Conservation (phyloP, 1,140 invertebrate genomes). For the Fopius arisanus region DNA sequence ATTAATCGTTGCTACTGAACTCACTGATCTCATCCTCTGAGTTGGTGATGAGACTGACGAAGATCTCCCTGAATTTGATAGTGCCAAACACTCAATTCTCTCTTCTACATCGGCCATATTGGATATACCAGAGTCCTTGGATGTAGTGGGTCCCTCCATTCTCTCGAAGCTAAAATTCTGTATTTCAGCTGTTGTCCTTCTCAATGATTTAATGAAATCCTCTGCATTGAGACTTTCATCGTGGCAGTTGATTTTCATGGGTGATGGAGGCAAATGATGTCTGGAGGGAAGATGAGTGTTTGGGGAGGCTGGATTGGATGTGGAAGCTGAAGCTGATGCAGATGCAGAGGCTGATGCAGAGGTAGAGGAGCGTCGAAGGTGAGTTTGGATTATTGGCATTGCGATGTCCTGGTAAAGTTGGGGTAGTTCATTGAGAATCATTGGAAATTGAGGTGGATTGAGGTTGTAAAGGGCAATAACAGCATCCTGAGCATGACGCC, state of each 20-base stretch:
- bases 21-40: slow-evolving; percentile 55
- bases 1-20: slow-evolving; percentile 56
- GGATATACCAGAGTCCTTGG: slow-evolving; percentile 88
- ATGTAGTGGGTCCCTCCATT: slow-evolving; percentile 79
- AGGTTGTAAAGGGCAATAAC: slow-evolving; percentile 89
- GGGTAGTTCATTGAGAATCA: slow-evolving; percentile 82
- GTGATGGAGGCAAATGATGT: slow-evolving; percentile 54
- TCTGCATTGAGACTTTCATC: slow-evolving; percentile 79
- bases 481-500: slow-evolving; percentile 79
- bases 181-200: slow-evolving; percentile 92
- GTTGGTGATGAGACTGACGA: slow-evolving; percentile 64
- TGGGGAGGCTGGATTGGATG: slow-evolving; percentile 63
- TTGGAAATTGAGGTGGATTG: slow-evolving; percentile 86
- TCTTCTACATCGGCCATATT: slow-evolving; percentile 77
- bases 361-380: slow-evolving; percentile 73
- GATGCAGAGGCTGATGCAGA: neutral
- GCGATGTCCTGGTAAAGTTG: slow-evolving; percentile 84
- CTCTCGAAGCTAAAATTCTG: slow-evolving; percentile 85
- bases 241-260: slow-evolving; percentile 46
- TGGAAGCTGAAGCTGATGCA: slow-evolving; percentile 51
- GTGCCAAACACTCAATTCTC: slow-evolving; percentile 65
- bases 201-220: slow-evolving; percentile 86
- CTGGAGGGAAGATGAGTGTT: slow-evolving; percentile 60
- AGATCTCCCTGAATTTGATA: slow-evolving; percentile 62
- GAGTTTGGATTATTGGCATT: slow-evolving; percentile 82